Evolutionary conservation across 2,888 invertebrate species (phyloP).

Genomic region (Odiellus spinosus): DNA sequence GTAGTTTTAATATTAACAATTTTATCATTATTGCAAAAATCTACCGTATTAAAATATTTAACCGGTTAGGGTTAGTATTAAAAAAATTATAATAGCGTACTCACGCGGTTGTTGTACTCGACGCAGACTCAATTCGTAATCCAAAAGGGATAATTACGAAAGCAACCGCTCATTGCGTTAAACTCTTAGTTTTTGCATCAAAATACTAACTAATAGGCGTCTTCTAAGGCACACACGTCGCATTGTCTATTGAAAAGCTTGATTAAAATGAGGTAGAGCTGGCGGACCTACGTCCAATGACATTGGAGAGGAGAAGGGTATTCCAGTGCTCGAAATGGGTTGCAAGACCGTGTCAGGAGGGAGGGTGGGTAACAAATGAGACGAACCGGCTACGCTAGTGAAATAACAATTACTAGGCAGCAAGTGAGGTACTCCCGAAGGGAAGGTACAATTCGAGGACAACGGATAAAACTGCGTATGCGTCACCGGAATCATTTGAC

Average conservation of each 20-base stretch:
- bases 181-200: no score
- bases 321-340: conserved; percentile 7
- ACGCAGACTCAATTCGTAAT: no score
- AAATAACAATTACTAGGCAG: conserved; percentile 13
- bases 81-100: no score
- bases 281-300: conserved; percentile 14
- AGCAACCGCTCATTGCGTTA: no score
- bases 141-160: no score
- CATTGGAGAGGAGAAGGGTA: conserved; percentile 10
- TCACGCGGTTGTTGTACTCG: no score
- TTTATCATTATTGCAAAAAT: no score
- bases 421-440: conserved; percentile 7
- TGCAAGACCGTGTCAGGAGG: conserved; percentile 10
- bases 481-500: no score
- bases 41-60: no score
- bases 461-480: not conserved
- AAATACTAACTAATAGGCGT: no score
- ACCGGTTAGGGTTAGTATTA: no score
- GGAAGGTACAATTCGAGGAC: conserved; percentile 3
- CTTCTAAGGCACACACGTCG: not conserved
- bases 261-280: conserved; percentile 20
- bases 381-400: conserved; percentile 11
- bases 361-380: conserved; percentile 6
- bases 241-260: conserved; percentile 21
- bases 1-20: no score